phyloP scores from a whole-genome alignment of 2,888 invertebrate genomes.

The Polietes domitor region DNA sequence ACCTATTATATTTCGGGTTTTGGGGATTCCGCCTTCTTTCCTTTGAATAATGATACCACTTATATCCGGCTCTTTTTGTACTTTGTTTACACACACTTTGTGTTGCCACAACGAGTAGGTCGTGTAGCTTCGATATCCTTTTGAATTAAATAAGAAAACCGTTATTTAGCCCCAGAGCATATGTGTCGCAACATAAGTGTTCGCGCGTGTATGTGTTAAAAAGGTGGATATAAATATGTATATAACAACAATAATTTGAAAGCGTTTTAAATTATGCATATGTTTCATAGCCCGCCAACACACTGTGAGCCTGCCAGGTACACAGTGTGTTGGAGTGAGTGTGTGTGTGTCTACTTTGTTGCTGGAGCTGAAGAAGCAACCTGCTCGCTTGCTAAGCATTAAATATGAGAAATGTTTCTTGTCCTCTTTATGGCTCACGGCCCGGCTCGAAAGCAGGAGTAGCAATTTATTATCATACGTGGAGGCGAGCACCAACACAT shows the following conservation, averaged over 20 bases:
- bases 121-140: background rate
- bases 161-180: constrained; percentile 1
- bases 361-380: background rate
- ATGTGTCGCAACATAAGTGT: background rate
- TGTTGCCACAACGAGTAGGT: background rate
- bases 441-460: background rate
- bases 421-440: background rate
- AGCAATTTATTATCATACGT: background rate
- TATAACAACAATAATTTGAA: background rate
- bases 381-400: background rate
- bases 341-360: background rate
- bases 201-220: background rate
- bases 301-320: background rate
- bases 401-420: background rate
- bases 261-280: constrained; percentile 10
- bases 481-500: background rate
- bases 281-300: background rate
- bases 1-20: constrained; percentile 15
- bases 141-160: constrained; percentile 7
- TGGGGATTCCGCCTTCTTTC: background rate
- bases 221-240: background rate
- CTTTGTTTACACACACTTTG: constrained; percentile 4
- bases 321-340: background rate
- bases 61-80: background rate
- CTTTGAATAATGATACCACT: constrained; percentile 4